These are phyloP conservation scores for Hyles lineata DNA, from an alignment of 2,888 invertebrate species.

Conservation along the genomic window DNA sequence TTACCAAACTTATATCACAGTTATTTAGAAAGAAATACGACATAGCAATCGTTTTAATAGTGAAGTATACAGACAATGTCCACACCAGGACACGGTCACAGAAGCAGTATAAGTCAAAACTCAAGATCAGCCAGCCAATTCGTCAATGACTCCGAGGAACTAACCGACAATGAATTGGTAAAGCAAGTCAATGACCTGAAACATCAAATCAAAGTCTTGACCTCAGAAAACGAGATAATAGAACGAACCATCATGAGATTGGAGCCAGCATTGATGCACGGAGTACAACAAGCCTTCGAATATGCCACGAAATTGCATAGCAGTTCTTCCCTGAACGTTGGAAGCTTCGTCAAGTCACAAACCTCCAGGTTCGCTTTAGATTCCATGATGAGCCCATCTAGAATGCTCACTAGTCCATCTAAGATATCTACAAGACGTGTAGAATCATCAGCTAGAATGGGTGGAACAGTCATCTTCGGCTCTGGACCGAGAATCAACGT, in stretches of 20 bases:
- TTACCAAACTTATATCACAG: neutral
- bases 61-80: slow-evolving; percentile 34
- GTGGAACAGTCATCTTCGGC: slow-evolving; percentile 65
- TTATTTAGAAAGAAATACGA: neutral
- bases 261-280: slow-evolving; percentile 75
- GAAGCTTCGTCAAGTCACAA: slow-evolving; percentile 65
- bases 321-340: slow-evolving; percentile 52
- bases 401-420: slow-evolving; percentile 57
- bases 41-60: neutral
- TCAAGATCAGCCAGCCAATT: slow-evolving; percentile 63
- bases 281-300: slow-evolving; percentile 75
- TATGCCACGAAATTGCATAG: slow-evolving; percentile 67
- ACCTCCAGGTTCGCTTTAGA: slow-evolving; percentile 62
- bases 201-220: slow-evolving; percentile 60
- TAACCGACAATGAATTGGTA: slow-evolving; percentile 66
- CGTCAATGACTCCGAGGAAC: slow-evolving; percentile 58
- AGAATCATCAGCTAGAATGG: slow-evolving; percentile 68
- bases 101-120: slow-evolving; percentile 61
- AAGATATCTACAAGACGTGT: slow-evolving; percentile 61
- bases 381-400: slow-evolving; percentile 58
- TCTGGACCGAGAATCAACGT: slow-evolving; percentile 77
- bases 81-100: slow-evolving; percentile 46
- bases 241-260: slow-evolving; percentile 75
- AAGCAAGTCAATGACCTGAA: slow-evolving; percentile 67
- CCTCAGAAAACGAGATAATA: slow-evolving; percentile 81